phyloP scores from a whole-genome alignment of 2,888 invertebrate genomes.

The Prenolepis imparis region DNA sequence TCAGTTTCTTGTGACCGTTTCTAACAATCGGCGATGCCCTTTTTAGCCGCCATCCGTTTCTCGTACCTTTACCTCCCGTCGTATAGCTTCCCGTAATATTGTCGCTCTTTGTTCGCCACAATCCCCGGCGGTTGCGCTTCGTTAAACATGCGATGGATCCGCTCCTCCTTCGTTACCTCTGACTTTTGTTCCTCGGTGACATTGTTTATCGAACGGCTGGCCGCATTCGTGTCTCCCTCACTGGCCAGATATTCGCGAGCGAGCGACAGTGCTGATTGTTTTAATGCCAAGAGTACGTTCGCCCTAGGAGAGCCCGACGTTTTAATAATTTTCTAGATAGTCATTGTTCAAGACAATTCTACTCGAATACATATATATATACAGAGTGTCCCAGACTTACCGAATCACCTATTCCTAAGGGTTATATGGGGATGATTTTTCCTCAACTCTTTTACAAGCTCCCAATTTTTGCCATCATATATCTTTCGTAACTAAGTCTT shows the following conservation, averaged over 20 bases:
- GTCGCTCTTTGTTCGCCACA: constrained; percentile 50
- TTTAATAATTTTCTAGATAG: constrained; percentile 6
- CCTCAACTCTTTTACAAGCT: too few species aligned
- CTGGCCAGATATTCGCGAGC: constrained; percentile 3
- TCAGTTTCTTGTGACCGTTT: constrained; percentile 76
- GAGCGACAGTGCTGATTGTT: constrained; percentile 28
- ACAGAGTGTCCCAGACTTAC: too few species aligned
- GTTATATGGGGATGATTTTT: too few species aligned
- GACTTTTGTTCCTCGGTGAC: constrained; percentile 46
- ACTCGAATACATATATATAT: background rate
- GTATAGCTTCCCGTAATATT: constrained; percentile 65
- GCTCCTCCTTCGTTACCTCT: constrained; percentile 46
- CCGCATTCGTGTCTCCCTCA: constrained; percentile 24
- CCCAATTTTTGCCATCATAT: too few species aligned
- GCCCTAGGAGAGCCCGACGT: background rate
- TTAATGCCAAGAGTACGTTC: constrained; percentile 1
- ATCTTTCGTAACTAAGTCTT: too few species aligned
- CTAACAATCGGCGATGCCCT: constrained; percentile 67
- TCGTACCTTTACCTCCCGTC: constrained; percentile 59
- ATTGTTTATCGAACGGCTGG: constrained; percentile 45
- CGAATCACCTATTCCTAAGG: too few species aligned
- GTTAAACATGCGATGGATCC: constrained; percentile 65
- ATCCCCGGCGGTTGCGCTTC: constrained; percentile 46
- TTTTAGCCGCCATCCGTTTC: constrained; percentile 49
- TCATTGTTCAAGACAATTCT: background rate